phyloP scores from a whole-genome alignment of 2,113 vertebrate genomes.

The Varanus komodoensis region DNA sequence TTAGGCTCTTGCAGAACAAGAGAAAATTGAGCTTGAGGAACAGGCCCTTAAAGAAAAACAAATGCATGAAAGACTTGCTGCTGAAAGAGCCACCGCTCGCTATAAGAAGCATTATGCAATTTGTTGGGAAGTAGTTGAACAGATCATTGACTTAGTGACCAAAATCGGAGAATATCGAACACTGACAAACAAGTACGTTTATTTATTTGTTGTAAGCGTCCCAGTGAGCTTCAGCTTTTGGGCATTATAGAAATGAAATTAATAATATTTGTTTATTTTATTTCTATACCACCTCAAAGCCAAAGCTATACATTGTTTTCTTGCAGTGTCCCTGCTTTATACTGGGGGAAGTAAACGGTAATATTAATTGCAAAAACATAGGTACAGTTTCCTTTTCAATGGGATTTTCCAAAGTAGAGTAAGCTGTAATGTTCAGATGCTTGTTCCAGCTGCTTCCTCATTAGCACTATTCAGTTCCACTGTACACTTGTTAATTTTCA shows the following conservation, averaged over 20 bases:
- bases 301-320: too few relatives aligned
- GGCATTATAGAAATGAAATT: too few relatives aligned
- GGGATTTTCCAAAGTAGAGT: neutral
- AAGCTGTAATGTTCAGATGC: neutral
- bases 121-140: conserved; percentile 83
- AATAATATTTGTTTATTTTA: too few relatives aligned
- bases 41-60: conserved; percentile 81
- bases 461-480: neutral
- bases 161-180: conserved; percentile 87
- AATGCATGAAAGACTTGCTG: conserved; percentile 75
- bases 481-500: neutral
- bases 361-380: neutral
- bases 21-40: conserved; percentile 79
- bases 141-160: conserved; percentile 89
- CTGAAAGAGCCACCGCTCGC: conserved; percentile 80
- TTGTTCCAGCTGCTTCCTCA: neutral
- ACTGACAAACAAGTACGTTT: conserved; percentile 87
- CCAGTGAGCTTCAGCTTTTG: too few relatives aligned
- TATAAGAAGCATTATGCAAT: conserved; percentile 83
- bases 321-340: neutral
- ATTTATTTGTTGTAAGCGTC: neutral
- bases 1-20: conserved; percentile 87
- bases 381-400: neutral
- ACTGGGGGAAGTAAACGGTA: neutral
- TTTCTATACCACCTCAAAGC: too few relatives aligned